These are phyloP conservation scores for Mormyrus hasselquistii DNA, from an alignment of 2,797 vertebrate species.

Conservation along the genomic window DNA sequence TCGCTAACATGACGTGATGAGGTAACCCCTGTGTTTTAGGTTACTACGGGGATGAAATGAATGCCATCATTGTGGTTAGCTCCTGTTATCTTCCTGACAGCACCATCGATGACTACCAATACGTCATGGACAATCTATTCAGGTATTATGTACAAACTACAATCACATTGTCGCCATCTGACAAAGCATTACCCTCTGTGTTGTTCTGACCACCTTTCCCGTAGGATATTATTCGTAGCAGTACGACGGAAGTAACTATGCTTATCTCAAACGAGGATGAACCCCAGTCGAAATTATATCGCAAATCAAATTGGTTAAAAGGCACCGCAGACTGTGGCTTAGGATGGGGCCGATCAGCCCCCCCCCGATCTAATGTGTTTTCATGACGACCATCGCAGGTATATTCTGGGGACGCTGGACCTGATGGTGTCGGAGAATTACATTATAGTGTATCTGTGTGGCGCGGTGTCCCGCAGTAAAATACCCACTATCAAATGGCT, in stretches of 20 bases:
- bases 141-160: slow-evolving; percentile 46
- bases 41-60: slow-evolving; percentile 69
- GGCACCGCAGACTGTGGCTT: background rate
- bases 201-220: background rate
- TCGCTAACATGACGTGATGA: background rate
- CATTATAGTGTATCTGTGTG: slow-evolving; percentile 69
- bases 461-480: slow-evolving; percentile 63
- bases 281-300: background rate
- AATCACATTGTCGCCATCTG: background rate
- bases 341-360: background rate
- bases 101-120: slow-evolving; percentile 64
- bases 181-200: background rate
- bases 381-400: slow-evolving; percentile 49
- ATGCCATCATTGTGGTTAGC: slow-evolving; percentile 70
- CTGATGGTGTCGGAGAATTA: slow-evolving; percentile 75
- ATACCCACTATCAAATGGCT: slow-evolving; percentile 73
- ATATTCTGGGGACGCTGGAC: slow-evolving; percentile 73
- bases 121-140: slow-evolving; percentile 80
- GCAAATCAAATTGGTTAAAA: background rate
- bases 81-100: slow-evolving; percentile 73
- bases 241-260: background rate
- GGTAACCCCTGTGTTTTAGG: slow-evolving; percentile 50
- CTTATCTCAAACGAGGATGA: background rate
- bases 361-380: background rate
- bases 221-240: background rate